Evolutionary conservation across 2,113 vertebrate genomes (phyloP).

Genomic region (Eretmodus cyanostictus): DNA sequence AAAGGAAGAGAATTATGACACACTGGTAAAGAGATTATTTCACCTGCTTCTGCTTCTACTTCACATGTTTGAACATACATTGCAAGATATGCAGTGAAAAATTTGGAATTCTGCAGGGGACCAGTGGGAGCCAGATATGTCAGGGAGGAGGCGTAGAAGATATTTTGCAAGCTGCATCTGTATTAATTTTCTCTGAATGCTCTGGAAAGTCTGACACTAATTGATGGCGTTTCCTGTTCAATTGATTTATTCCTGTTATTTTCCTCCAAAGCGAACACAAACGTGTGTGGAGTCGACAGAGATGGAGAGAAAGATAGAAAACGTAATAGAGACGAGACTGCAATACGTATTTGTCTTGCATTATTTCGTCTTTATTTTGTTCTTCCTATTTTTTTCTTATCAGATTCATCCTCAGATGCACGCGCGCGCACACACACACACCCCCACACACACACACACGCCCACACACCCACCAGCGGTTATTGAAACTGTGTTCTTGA

Average conservation of each 20-base stretch:
- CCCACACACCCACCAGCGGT: background rate
- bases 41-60: background rate
- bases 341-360: background rate
- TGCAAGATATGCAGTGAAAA: background rate
- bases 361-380: background rate
- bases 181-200: constrained; percentile 57
- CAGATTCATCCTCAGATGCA: background rate
- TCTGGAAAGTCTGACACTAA: constrained; percentile 13
- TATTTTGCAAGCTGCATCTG: background rate
- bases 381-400: background rate
- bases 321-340: background rate
- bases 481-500: constrained; percentile 27
- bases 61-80: background rate
- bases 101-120: rapidly evolving
- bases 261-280: constrained; percentile 48
- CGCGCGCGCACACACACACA: rapidly evolving
- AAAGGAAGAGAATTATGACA: background rate
- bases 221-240: constrained; percentile 35
- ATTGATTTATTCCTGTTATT: constrained; percentile 66
- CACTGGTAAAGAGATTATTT: background rate
- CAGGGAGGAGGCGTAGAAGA: background rate
- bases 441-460: background rate
- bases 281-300: background rate
- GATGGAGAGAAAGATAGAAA: background rate
- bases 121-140: background rate